Base-by-base conservation (phyloP, 2,888 invertebrate species). In the Pseudoips prasinana region DNA sequence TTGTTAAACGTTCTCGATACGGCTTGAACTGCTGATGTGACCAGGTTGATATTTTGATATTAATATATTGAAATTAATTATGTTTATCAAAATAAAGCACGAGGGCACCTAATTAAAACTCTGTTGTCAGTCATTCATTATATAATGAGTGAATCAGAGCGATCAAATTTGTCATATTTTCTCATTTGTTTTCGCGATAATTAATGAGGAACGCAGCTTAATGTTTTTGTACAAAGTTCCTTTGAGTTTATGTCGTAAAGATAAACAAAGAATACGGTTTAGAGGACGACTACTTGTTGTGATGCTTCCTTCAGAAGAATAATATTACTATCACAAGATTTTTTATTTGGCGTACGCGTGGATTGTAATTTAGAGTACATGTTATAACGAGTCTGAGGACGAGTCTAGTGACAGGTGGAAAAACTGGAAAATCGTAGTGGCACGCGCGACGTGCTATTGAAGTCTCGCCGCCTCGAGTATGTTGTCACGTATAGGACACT, bases 41-140 rank as follows among this genome's bases (percentile, higher is more conserved):
- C 50, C 60, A 64, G 58, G 60, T 55, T 73, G 55, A 71, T 69
- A 66, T 65, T 71, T 73, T 58, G 55, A 70, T 67, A 77, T 73
- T 76, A 73, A 80, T 78, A 71, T 74, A 79, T 75, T 74, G 67
- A 70, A 66, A 73, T 72, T 65, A 66, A 73, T 70, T 68, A 71
- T 56, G 52, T 56, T 51, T 50, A 28, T 58, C 47, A 49, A 52
- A 45, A 62, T 57, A 56, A 50, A 54, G 55, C 57, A 36, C 44
- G 27, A 39, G 39, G 34, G 7, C 47, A 62, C 64, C 63, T 78
- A 73, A 83, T 79, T 75, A 55, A 70, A 55, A 52, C 46, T 56
- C 48, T 58, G 72, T 62, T 71, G 73, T 74, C 59, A 63, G 52
- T 58, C 65, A 65, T 66, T 70, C 64, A 67, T 59, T 58, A 54